Conservation (phyloP, 2,797 vertebrate genomes). For the Neostethus bicornis region DNA sequence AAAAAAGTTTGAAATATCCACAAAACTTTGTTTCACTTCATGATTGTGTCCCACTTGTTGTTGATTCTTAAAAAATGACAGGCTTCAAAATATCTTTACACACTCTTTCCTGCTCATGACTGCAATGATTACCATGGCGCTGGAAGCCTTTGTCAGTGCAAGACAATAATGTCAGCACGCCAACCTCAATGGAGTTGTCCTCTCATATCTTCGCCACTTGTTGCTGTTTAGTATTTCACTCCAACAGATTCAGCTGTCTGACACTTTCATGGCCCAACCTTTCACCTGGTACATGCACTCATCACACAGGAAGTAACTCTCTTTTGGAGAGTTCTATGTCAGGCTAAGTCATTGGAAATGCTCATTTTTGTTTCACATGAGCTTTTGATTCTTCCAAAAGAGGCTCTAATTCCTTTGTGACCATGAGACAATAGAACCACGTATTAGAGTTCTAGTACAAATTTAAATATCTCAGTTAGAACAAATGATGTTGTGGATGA, state of each 20-base stretch:
- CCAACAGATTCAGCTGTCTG: too few relatives aligned
- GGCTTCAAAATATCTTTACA: too few relatives aligned
- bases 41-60: too few relatives aligned
- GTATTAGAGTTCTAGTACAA: slow-evolving; percentile 17
- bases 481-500: slow-evolving; percentile 21
- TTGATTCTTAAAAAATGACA: too few relatives aligned
- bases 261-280: slow-evolving; percentile 57
- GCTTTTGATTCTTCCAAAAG: slow-evolving; percentile 37
- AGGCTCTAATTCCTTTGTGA: slow-evolving; percentile 43
- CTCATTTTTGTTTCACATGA: slow-evolving; percentile 45
- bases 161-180: slow-evolving; percentile 61
- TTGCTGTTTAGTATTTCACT: slow-evolving; percentile 72
- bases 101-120: slow-evolving; percentile 61
- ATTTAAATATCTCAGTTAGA: slow-evolving; percentile 27
- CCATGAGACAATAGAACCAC: slow-evolving; percentile 38
- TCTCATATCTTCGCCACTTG: slow-evolving; percentile 57
- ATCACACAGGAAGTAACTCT: slow-evolving; percentile 24
- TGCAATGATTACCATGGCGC: slow-evolving; percentile 62
- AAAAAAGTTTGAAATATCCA: too few relatives aligned
- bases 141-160: slow-evolving; percentile 57
- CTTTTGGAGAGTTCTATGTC: slow-evolving; percentile 19
- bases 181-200: slow-evolving; percentile 69
- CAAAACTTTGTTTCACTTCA: too few relatives aligned
- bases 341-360: slow-evolving; percentile 35
- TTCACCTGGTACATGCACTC: slow-evolving; percentile 49